A percentile compares a stretch with the other conserved stretches of the same genome.
Evolutionary conservation across 2,888 invertebrate genomes (phyloP).

Genomic region (Pollenia amentaria): DNA sequence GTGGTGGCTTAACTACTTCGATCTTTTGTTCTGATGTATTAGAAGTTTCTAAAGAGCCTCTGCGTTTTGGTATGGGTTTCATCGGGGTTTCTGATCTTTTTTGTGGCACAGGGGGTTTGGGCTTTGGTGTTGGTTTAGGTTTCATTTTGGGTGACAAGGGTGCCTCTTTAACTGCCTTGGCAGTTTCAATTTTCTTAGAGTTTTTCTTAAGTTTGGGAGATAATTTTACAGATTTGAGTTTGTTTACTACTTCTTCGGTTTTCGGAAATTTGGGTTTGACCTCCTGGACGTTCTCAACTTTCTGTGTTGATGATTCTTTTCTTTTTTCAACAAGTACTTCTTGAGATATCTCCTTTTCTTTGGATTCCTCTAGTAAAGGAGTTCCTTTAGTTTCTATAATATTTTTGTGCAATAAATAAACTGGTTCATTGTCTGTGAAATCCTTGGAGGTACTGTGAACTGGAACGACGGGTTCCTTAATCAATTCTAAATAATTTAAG

Average conservation of each 20-base stretch:
- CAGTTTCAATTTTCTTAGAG: slow-evolving; percentile 20
- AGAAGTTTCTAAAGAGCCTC: slow-evolving; percentile 67
- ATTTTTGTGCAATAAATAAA: slow-evolving; percentile 81
- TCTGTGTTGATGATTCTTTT: not conserved
- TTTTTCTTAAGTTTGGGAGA: slow-evolving; percentile 73
- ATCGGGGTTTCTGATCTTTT: slow-evolving; percentile 76
- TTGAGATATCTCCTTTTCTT: not conserved
- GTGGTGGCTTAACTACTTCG: slow-evolving; percentile 59
- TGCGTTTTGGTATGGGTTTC: slow-evolving; percentile 77
- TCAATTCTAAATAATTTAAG: not conserved
- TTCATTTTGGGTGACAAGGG: slow-evolving; percentile 51
- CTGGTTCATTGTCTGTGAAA: slow-evolving; percentile 69
- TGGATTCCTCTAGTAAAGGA: not conserved
- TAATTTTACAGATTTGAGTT: slow-evolving; percentile 51
- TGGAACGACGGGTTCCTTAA: not conserved
- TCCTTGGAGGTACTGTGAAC: slow-evolving; percentile 8
- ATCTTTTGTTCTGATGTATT: slow-evolving; percentile 6
- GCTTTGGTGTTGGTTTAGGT: slow-evolving; percentile 51
- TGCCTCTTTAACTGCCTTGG: slow-evolving; percentile 47
- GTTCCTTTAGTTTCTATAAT: slow-evolving; percentile 68
- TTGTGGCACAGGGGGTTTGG: slow-evolving; percentile 78
- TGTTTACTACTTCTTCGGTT: not conserved
- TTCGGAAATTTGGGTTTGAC: not conserved
- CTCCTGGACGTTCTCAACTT: not conserved
- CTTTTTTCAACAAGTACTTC: not conserved